These are phyloP conservation scores for Distichodus sexfasciatus DNA, from an alignment of 2,797 vertebrate genomes.

Conservation along the genomic window DNA sequence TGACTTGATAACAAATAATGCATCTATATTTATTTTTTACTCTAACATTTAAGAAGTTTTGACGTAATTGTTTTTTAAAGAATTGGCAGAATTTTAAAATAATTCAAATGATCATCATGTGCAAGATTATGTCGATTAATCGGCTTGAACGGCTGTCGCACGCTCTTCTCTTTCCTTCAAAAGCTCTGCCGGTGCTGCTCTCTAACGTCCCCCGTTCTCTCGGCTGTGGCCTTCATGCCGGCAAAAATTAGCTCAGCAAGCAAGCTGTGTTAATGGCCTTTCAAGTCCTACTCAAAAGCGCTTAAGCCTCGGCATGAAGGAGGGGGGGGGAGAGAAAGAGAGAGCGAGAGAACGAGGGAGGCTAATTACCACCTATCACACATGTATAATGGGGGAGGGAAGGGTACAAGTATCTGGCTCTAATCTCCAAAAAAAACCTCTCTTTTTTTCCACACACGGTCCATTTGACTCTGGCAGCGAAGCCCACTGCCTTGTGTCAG, in stretches of 20 bases:
- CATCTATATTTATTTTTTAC: no score
- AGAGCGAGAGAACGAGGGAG: constrained; percentile 55
- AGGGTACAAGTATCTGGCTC: constrained; percentile 33
- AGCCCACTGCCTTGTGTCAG: neutral
- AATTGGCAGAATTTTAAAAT: no score
- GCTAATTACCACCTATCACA: constrained; percentile 64
- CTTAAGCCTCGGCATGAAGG: constrained; percentile 58
- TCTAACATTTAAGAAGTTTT: no score
- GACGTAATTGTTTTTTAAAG: no score
- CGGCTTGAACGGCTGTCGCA: no score
- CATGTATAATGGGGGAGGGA: constrained; percentile 28
- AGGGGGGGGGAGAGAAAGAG: constrained; percentile 55
- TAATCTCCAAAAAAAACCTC: constrained; percentile 24
- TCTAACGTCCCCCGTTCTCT: constrained; percentile 39
- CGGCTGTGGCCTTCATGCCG: constrained; percentile 56
- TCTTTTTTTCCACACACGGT: neutral
- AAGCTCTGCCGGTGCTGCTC: constrained; percentile 44
- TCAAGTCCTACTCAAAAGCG: constrained; percentile 66
- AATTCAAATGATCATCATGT: no score
- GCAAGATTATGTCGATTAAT: neutral
- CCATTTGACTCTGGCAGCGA: no score
- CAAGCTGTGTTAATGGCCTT: constrained; percentile 66
- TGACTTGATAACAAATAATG: no score
- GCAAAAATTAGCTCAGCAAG: constrained; percentile 64
- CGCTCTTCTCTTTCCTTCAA: constrained; percentile 51